phyloP scores from a whole-genome alignment of 2,797 vertebrate species.

The Schizopygopsis pylzovi region DNA sequence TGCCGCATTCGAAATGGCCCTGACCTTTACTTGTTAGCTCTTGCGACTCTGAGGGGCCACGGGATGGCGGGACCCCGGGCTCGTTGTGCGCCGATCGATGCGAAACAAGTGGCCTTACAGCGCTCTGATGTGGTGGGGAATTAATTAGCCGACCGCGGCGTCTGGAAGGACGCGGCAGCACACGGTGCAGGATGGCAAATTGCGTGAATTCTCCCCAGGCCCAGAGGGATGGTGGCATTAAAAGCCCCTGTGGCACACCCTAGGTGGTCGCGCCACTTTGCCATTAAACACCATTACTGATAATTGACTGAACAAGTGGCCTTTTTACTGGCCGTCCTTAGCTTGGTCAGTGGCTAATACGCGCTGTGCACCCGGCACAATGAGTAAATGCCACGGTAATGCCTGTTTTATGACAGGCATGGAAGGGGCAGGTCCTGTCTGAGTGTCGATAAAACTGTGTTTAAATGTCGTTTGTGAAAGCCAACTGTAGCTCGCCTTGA shows the following conservation, averaged over 20 bases:
- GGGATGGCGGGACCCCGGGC: conserved; percentile 47
- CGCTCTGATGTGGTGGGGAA: conserved; percentile 59
- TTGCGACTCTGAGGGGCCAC: conserved; percentile 49
- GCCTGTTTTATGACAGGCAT: conserved; percentile 61
- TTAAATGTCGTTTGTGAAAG: conserved; percentile 64
- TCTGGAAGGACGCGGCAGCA: conserved; percentile 9
- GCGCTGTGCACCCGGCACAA: conserved; percentile 37
- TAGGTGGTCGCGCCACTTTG: conserved; percentile 53
- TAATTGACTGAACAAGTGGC: conserved; percentile 62
- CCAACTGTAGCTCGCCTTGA: conserved; percentile 52
- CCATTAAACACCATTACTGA: conserved; percentile 64
- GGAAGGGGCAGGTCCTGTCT: conserved; percentile 52
- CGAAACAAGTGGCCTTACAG: conserved; percentile 56
- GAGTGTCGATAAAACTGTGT: conserved; percentile 61
- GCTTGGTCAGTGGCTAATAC: conserved; percentile 49
- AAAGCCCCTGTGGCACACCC: conserved; percentile 50
- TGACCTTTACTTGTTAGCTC: conserved; percentile 67
- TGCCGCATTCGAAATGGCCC: conserved; percentile 47
- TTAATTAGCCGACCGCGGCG: conserved; percentile 53
- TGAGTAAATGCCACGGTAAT: conserved; percentile 64
- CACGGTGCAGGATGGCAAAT: conserved; percentile 32
- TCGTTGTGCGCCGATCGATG: conserved; percentile 57
- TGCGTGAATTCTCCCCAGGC: conserved; percentile 31
- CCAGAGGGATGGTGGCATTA: conserved; percentile 48
- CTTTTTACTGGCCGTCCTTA: conserved; percentile 43